phyloP scores from a whole-genome alignment of 1,140 invertebrate species.

The Tetramorium simillimum region DNA sequence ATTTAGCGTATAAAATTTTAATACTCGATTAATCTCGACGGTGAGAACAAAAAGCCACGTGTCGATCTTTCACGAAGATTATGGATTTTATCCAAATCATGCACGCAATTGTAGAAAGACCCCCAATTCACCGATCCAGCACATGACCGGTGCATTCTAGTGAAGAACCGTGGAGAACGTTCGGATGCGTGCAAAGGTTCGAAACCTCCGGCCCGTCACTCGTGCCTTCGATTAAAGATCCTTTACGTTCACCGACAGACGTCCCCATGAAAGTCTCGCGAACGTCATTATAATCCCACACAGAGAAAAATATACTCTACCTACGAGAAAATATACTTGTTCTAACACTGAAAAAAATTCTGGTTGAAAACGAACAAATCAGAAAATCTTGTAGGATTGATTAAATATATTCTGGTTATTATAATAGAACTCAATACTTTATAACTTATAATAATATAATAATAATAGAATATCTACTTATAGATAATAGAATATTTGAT shows the following conservation, averaged over 20 bases:
- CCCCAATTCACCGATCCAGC: background rate
- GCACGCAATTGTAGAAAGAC: background rate
- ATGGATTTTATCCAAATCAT: background rate
- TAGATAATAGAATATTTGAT: too few species aligned
- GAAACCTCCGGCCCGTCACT: slow-evolving; percentile 6
- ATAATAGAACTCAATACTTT: too few species aligned
- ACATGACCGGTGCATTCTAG: background rate
- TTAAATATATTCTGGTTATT: too few species aligned
- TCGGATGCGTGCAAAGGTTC: background rate
- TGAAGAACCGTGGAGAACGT: background rate
- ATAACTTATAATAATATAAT: too few species aligned
- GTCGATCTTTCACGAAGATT: background rate
- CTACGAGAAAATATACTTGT: too few species aligned
- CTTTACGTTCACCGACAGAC: slow-evolving; percentile 19
- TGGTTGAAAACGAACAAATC: too few species aligned
- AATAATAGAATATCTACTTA: too few species aligned
- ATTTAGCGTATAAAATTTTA: background rate
- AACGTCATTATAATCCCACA: background rate
- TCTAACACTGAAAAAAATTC: too few species aligned
- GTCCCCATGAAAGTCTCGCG: slow-evolving; percentile 57
- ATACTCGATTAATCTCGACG: background rate
- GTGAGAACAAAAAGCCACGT: background rate
- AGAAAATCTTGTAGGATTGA: too few species aligned
- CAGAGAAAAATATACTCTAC: too few species aligned
- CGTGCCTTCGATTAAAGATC: slow-evolving; percentile 5